Evolutionary conservation across 92 coral and sea anemone genomes (phyloP).

Genomic region (Paragorgia papillata): DNA sequence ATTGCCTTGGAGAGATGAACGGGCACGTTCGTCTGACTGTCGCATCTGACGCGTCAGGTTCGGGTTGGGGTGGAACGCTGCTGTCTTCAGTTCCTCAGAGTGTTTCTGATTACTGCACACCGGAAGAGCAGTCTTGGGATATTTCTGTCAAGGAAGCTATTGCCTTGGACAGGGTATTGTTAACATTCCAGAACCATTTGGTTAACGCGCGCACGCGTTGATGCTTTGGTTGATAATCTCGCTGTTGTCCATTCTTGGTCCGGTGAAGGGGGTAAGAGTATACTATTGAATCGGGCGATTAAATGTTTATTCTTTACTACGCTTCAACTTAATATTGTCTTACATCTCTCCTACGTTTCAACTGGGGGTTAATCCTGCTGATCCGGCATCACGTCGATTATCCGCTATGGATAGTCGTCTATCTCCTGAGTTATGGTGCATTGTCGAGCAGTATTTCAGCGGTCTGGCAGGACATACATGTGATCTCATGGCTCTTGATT

Average conservation of each 20-base stretch:
- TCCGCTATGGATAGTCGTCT: too few species aligned
- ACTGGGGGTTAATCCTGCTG: too few species aligned
- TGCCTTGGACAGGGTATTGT: slow-evolving; percentile 35
- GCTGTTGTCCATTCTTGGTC: slow-evolving; percentile 24
- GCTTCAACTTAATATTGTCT: slow-evolving; percentile 20
- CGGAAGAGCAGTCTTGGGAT: slow-evolving; percentile 39
- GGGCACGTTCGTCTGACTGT: too few species aligned
- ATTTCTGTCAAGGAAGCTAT: slow-evolving; percentile 45
- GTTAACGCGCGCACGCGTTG: slow-evolving; percentile 40
- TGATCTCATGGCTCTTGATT: too few species aligned
- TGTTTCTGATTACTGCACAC: slow-evolving; percentile 42
- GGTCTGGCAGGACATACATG: too few species aligned
- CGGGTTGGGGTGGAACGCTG: slow-evolving; percentile 3
- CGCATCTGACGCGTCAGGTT: neutral
- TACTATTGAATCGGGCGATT: slow-evolving; percentile 5
- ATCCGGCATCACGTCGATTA: too few species aligned
- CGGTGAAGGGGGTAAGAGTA: slow-evolving; percentile 30
- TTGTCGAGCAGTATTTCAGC: too few species aligned
- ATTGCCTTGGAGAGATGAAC: too few species aligned
- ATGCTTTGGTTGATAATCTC: slow-evolving; percentile 37
- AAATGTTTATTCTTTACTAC: slow-evolving; percentile 35
- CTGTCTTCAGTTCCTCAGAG: slow-evolving; percentile 19
- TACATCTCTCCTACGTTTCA: slow-evolving; percentile 28
- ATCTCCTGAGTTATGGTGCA: too few species aligned
- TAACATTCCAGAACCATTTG: slow-evolving; percentile 11